Evolutionary conservation across 2,113 vertebrate species (phyloP).

Genomic region (Petrocephalus microphthalmus): DNA sequence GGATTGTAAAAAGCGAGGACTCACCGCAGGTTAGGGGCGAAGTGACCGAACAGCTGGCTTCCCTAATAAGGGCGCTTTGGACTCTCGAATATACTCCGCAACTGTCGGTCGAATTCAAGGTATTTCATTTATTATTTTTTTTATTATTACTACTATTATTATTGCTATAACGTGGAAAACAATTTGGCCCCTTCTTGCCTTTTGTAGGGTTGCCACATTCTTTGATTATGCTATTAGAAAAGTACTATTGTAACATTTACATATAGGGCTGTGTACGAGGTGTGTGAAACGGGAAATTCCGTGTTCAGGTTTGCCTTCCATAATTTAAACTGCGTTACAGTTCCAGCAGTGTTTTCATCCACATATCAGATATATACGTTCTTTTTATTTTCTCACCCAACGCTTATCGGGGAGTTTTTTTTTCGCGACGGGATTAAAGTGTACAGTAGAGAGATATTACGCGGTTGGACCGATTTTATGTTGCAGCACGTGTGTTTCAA

Average conservation of each 20-base stretch:
- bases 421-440: not conserved
- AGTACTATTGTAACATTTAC: not conserved
- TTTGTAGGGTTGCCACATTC: not conserved
- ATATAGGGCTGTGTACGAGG: not conserved
- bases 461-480: not conserved
- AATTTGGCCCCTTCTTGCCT: not conserved
- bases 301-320: not conserved
- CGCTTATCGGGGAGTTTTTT: constrained; percentile 1
- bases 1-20: constrained; percentile 39
- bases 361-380: not conserved
- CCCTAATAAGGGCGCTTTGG: constrained; percentile 83
- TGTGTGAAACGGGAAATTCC: not conserved
- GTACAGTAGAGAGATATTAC: not conserved
- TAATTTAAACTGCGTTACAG: not conserved
- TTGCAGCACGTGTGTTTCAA: not conserved
- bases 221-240: not conserved
- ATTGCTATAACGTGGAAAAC: not conserved
- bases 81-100: constrained; percentile 85
- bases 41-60: constrained; percentile 80
- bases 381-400: not conserved
- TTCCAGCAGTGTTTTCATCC: not conserved
- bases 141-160: not conserved
- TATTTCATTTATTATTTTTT: constrained; percentile 44
- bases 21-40: constrained; percentile 50
- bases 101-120: constrained; percentile 90